Conservation (phyloP, 2,797 vertebrate genomes). For the Cheirogaleus major region DNA sequence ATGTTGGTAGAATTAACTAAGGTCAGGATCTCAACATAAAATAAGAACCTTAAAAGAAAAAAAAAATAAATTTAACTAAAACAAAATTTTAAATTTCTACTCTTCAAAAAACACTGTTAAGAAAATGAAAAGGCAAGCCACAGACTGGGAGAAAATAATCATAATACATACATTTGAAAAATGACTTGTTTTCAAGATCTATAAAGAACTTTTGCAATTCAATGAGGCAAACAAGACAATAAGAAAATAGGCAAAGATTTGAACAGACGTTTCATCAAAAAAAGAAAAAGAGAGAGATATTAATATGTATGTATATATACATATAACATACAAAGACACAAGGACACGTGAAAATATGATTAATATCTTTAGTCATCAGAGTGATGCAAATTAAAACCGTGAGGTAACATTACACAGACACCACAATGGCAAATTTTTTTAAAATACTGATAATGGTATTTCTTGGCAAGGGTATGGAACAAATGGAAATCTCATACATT, state of each 20-base stretch:
- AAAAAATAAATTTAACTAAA: not conserved
- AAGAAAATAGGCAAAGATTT: not conserved
- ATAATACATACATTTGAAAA: not conserved
- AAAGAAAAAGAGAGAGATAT: not conserved
- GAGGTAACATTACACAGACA: not conserved
- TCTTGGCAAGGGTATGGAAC: not conserved
- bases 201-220: not conserved
- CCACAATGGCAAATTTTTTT: not conserved
- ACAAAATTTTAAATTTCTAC: not conserved
- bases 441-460: not conserved
- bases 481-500: not conserved
- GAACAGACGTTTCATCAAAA: not conserved
- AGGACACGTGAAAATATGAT: not conserved
- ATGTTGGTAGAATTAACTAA: not conserved
- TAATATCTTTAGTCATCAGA: not conserved
- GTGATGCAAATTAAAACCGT: not conserved
- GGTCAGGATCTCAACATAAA: not conserved
- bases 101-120: not conserved
- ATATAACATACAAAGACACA: not conserved
- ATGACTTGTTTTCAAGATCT: not conserved
- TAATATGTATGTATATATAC: not conserved
- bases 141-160: not conserved
- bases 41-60: not conserved
- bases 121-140: not conserved
- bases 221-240: not conserved